A percentile compares a stretch with the other conserved stretches of the same genome.
phyloP scores from a whole-genome alignment of 2,797 vertebrate genomes.

The Zonotrichia albicollis region DNA sequence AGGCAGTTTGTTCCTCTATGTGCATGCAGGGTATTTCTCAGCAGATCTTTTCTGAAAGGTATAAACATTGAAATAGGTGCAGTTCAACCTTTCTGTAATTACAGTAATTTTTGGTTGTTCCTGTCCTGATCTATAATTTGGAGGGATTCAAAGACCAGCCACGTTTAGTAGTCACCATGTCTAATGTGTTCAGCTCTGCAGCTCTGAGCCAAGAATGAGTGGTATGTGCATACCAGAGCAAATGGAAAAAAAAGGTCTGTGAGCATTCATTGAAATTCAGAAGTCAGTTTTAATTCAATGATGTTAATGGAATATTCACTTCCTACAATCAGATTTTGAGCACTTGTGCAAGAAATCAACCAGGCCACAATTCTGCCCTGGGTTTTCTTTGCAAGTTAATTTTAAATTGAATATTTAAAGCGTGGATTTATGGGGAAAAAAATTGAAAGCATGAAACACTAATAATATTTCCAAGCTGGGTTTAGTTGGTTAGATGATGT shows the following conservation, averaged over 20 bases:
- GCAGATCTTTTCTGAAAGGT: background rate
- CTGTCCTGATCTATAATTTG: background rate
- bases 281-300: constrained; percentile 10
- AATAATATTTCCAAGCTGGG: background rate
- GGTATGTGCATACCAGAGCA: constrained; percentile 41
- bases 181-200: constrained; percentile 19
- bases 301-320: background rate
- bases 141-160: background rate
- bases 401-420: background rate
- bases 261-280: constrained; percentile 13
- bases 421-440: background rate
- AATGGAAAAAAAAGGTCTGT: background rate
- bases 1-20: background rate
- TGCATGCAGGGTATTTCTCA: background rate
- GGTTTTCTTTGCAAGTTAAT: background rate
- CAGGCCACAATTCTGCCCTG: background rate
- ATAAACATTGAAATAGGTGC: background rate
- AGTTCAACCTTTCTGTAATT: background rate
- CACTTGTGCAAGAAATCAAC: background rate
- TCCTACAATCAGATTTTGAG: background rate
- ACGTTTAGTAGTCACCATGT: constrained; percentile 19
- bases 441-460: background rate
- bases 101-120: background rate
- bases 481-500: background rate
- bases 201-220: constrained; percentile 41